Evolutionary conservation across 2,113 vertebrate genomes (phyloP).

Genomic region (Rhabdomys dilectus): DNA sequence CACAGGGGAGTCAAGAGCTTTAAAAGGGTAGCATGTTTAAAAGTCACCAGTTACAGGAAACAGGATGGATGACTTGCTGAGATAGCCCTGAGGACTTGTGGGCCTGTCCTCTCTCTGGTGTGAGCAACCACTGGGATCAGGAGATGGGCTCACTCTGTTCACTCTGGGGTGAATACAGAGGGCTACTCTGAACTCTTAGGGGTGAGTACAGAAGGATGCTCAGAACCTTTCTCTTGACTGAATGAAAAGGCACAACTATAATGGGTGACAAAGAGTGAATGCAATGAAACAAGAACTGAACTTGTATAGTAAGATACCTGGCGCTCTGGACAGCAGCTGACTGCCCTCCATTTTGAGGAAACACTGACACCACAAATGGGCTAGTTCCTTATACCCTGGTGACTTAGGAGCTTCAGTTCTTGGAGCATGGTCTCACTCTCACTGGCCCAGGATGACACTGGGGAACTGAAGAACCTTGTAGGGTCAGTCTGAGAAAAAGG

Average conservation of each 20-base stretch:
- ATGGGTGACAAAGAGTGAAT: not conserved
- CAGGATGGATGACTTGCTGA: not conserved
- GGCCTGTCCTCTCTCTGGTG: not conserved
- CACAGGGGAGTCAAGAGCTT: not conserved
- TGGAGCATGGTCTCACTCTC: conserved; percentile 12
- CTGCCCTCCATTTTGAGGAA: fast-evolving
- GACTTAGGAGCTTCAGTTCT: conserved; percentile 45
- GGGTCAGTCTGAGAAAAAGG: conserved; percentile 62
- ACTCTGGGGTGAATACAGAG: too few relatives aligned
- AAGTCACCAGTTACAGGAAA: not conserved
- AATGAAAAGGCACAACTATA: fast-evolving
- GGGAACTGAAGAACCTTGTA: conserved; percentile 73
- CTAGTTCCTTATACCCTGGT: not conserved
- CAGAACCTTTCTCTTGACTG: fast-evolving
- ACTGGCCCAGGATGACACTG: conserved; percentile 68
- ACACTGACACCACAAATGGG: conserved; percentile 52
- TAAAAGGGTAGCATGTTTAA: not conserved
- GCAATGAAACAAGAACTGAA: not conserved
- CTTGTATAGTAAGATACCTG: not conserved
- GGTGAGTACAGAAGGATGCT: not conserved
- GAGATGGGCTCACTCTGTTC: fast-evolving
- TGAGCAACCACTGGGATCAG: too few relatives aligned
- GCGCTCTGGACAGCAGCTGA: not conserved
- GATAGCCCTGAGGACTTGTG: not conserved
- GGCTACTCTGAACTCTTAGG: fast-evolving